phyloP scores from a whole-genome alignment of 2,888 invertebrate genomes.

The Seira musarum region DNA sequence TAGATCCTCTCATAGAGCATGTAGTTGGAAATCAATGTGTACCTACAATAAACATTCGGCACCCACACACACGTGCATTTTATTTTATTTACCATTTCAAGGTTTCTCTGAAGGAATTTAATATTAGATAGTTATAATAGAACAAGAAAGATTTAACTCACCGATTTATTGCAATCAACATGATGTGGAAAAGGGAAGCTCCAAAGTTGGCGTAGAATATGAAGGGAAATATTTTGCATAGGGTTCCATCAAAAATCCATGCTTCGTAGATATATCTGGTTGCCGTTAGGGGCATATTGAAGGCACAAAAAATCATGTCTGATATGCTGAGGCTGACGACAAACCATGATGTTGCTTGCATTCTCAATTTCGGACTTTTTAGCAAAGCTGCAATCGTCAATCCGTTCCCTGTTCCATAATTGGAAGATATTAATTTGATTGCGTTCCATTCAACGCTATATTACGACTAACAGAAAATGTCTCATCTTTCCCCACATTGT shows the following conservation, averaged over 20 bases:
- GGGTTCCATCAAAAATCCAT: constrained; percentile 84
- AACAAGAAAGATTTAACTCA: constrained; percentile 70
- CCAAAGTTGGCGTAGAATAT: constrained; percentile 93
- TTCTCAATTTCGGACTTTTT: constrained; percentile 83
- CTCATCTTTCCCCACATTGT: neutral
- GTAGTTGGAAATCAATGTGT: constrained; percentile 87
- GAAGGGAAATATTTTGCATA: constrained; percentile 89
- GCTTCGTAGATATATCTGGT: constrained; percentile 83
- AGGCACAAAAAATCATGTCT: constrained; percentile 87
- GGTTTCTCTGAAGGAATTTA: constrained; percentile 71
- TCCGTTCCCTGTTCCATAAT: constrained; percentile 87
- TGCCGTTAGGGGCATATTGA: constrained; percentile 89
- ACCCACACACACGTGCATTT: too few relatives aligned
- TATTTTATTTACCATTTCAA: too few relatives aligned
- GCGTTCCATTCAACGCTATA: too few relatives aligned
- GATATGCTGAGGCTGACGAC: constrained; percentile 89
- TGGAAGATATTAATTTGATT: too few relatives aligned
- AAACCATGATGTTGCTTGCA: constrained; percentile 90
- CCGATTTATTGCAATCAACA: constrained; percentile 91
- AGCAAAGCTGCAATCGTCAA: constrained; percentile 86
- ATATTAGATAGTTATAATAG: neutral
- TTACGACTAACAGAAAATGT: too few relatives aligned
- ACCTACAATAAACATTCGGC: too few relatives aligned
- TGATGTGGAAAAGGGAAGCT: constrained; percentile 89
- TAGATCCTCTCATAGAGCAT: constrained; percentile 86